These are phyloP conservation scores for Drosophila quadrilineata DNA, from an alignment of 1,140 invertebrate genomes.

Conservation along the genomic window DNA sequence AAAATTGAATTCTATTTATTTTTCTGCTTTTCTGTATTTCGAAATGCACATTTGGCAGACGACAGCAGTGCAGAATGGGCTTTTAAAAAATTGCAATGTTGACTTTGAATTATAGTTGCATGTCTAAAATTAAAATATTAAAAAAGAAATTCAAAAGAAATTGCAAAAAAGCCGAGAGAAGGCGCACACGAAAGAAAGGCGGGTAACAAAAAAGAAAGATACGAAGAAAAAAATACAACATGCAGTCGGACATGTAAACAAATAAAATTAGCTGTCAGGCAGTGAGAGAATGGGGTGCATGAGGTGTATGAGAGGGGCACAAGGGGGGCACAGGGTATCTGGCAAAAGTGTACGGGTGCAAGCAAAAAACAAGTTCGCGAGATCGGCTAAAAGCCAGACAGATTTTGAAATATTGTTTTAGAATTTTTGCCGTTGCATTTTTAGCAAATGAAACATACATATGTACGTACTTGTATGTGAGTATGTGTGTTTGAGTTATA, in stretches of 20 bases:
- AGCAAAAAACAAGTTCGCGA: constrained; percentile 75
- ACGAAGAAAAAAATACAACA: constrained; percentile 60
- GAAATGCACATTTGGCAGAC: constrained; percentile 57
- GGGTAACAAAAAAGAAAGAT: constrained; percentile 31
- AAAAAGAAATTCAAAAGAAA: constrained; percentile 55
- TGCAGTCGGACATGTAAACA: constrained; percentile 77
- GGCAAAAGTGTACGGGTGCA: constrained; percentile 35
- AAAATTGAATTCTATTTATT: constrained; percentile 18
- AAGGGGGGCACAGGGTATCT: constrained; percentile 7
- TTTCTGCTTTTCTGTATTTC: constrained; percentile 28
- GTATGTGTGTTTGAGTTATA: constrained; percentile 1
- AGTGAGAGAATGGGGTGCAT: constrained; percentile 10
- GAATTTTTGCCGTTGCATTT: constrained; percentile 75
- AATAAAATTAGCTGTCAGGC: constrained; percentile 76
- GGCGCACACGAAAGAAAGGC: constrained; percentile 21
- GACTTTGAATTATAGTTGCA: constrained; percentile 77
- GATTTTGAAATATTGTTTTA: constrained; percentile 80
- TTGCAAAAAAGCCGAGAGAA: constrained; percentile 48
- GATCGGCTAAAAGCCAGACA: constrained; percentile 78
- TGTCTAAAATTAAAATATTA: constrained; percentile 78
- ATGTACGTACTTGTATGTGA: not conserved
- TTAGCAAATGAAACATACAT: constrained; percentile 47
- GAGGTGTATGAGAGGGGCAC: not conserved
- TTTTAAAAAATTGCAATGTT: constrained; percentile 77
- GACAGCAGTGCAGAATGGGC: constrained; percentile 35